These are phyloP conservation scores for Ceratotherium simum DNA, from an alignment of 2,113 vertebrate species.

Conservation along the genomic window DNA sequence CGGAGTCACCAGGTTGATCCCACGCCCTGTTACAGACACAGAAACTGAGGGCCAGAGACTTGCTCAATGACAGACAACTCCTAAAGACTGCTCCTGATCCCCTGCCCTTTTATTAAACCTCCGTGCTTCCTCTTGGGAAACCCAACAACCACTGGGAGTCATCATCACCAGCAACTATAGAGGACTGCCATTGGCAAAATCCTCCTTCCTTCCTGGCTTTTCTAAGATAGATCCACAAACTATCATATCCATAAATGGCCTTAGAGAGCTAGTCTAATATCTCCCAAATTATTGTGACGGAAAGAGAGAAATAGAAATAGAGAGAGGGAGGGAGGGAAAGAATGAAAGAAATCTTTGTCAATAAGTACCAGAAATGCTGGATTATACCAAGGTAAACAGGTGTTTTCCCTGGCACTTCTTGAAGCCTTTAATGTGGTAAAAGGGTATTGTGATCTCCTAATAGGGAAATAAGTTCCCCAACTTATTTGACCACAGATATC, in stretches of 20 bases:
- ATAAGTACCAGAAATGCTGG: neutral
- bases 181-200: neutral
- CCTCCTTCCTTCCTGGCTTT: neutral
- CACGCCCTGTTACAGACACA: neutral
- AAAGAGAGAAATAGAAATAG: neutral
- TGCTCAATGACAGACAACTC: neutral
- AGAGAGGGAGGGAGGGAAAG: too few species aligned
- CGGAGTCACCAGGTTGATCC: neutral
- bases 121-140: neutral
- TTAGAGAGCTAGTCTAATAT: neutral
- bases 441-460: neutral
- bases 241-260: neutral
- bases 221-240: neutral
- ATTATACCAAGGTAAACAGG: neutral
- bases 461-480: neutral
- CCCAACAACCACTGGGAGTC: neutral
- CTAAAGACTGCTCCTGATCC: neutral
- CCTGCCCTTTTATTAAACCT: neutral
- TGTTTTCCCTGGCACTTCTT: neutral
- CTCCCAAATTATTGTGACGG: neutral
- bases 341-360: neutral
- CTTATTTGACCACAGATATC: neutral
- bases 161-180: neutral
- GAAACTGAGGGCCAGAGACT: conserved; percentile 31
- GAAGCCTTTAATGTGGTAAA: neutral